Conservation (phyloP, 2,888 invertebrate genomes). For the Hirtodrosophila histrioides region DNA sequence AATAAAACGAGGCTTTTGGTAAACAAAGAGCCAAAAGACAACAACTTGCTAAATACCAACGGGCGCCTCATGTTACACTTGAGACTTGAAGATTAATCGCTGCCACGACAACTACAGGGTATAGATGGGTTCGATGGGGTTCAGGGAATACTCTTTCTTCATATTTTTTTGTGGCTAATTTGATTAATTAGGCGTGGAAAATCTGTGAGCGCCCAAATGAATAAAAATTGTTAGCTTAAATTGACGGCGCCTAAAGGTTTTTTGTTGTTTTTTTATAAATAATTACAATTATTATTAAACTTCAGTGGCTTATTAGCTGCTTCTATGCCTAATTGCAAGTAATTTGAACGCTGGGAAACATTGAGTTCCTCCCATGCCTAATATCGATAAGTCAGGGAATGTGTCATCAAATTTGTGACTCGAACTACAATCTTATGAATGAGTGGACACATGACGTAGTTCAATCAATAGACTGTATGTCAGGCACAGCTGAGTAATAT, state of each 20-base stretch:
- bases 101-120: conserved; percentile 25
- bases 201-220: conserved; percentile 18
- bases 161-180: conserved; percentile 33
- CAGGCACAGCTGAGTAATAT: conserved; percentile 21
- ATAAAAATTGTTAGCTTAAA: conserved; percentile 22
- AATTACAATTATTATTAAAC: conserved; percentile 36
- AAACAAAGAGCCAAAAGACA: conserved; percentile 22
- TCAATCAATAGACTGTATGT: conserved; percentile 30
- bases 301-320: conserved; percentile 23
- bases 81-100: conserved; percentile 69
- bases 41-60: conserved; percentile 54
- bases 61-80: conserved; percentile 71
- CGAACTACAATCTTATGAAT: conserved; percentile 7
- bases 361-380: neutral
- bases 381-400: neutral
- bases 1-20: conserved; percentile 21
- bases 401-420: conserved; percentile 20
- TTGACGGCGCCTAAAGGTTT: conserved; percentile 42
- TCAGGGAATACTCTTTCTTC: conserved; percentile 20
- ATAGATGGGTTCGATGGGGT: conserved; percentile 48
- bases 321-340: conserved; percentile 5
- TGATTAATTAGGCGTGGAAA: conserved; percentile 65
- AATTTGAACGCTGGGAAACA: conserved; percentile 1
- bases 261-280: conserved; percentile 25
- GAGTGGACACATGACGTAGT: conserved; percentile 36